Percentiles rank a stretch among this genome's conserved stretches.
These are phyloP conservation scores for Pseudochirops cupreus DNA, from an alignment of 2,797 vertebrate species.

Conservation along the genomic window DNA sequence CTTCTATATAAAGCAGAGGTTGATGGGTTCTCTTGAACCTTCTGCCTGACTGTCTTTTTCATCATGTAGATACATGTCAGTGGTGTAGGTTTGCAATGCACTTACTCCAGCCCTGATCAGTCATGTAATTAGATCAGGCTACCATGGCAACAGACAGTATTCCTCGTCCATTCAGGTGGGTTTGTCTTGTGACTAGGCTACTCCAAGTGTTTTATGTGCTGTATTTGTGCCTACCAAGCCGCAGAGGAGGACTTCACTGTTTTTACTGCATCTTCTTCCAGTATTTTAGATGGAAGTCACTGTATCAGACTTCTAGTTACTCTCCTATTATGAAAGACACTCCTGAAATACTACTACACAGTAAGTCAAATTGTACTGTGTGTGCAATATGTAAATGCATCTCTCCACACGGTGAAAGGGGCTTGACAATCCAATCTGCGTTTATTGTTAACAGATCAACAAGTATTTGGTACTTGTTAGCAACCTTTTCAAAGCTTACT, in stretches of 20 bases:
- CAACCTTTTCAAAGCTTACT: slow-evolving; percentile 71
- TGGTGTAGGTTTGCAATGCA: slow-evolving; percentile 83
- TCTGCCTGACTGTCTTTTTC: slow-evolving; percentile 72
- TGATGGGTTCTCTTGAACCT: slow-evolving; percentile 69
- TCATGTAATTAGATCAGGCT: slow-evolving; percentile 90
- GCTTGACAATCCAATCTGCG: slow-evolving; percentile 60
- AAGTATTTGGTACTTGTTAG: slow-evolving; percentile 77
- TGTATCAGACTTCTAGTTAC: slow-evolving; percentile 63
- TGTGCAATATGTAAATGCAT: slow-evolving; percentile 68
- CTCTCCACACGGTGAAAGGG: slow-evolving; percentile 68
- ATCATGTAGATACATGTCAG: slow-evolving; percentile 84
- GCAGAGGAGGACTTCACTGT: slow-evolving; percentile 57
- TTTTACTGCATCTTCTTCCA: slow-evolving; percentile 61
- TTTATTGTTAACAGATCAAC: slow-evolving; percentile 79
- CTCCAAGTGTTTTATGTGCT: slow-evolving; percentile 68
- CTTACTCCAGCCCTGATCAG: slow-evolving; percentile 86
- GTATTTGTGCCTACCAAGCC: slow-evolving; percentile 44
- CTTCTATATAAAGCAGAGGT: slow-evolving; percentile 76
- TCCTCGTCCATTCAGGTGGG: slow-evolving; percentile 87
- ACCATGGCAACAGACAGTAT: slow-evolving; percentile 90
- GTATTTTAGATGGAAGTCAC: slow-evolving; percentile 62
- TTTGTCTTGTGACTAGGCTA: slow-evolving; percentile 79
- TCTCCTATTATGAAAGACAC: slow-evolving; percentile 71
- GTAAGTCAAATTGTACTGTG: slow-evolving; percentile 31
- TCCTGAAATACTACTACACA: slow-evolving; percentile 47